Evolutionary conservation across 1,140 invertebrate species (phyloP).

Genomic region (Diuraphis noxia): DNA sequence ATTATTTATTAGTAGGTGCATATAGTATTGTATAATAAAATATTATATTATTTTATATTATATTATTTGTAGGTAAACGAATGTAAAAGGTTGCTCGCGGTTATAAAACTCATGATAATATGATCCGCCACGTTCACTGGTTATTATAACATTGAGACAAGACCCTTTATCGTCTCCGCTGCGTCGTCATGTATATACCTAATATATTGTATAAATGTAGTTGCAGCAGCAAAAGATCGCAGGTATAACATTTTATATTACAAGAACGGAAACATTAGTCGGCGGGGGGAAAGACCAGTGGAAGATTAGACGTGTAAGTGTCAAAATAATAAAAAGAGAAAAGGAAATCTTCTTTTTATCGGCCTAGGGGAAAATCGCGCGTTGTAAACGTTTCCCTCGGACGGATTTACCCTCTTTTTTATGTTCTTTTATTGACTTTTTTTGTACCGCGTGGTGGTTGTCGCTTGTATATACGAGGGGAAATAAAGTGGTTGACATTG

Average conservation of each 20-base stretch:
- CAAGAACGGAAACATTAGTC: slow-evolving; percentile 17
- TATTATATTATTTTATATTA: slow-evolving; percentile 5
- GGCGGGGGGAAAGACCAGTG: neutral
- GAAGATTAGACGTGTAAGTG: slow-evolving; percentile 49
- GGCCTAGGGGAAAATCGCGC: slow-evolving; percentile 42
- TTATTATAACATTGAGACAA: neutral
- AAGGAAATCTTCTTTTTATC: slow-evolving; percentile 49
- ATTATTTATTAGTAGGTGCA: neutral
- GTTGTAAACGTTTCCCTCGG: slow-evolving; percentile 51
- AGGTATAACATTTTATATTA: neutral
- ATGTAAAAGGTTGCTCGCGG: neutral
- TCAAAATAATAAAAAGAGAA: slow-evolving; percentile 38
- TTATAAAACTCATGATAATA: neutral
- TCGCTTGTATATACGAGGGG: slow-evolving; percentile 31
- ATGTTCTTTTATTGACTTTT: slow-evolving; percentile 51
- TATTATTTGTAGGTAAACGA: neutral
- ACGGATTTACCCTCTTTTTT: slow-evolving; percentile 47
- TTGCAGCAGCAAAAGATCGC: too few species aligned
- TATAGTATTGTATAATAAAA: neutral
- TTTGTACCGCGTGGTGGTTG: slow-evolving; percentile 27
- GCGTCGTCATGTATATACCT: neutral
- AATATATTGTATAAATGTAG: too few species aligned
- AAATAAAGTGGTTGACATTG: slow-evolving; percentile 52
- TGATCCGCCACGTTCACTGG: neutral
- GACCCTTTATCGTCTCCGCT: neutral